These are phyloP conservation scores for Potamarius usumacintae DNA, from an alignment of 2,113 vertebrate species.

Conservation along the genomic window DNA sequence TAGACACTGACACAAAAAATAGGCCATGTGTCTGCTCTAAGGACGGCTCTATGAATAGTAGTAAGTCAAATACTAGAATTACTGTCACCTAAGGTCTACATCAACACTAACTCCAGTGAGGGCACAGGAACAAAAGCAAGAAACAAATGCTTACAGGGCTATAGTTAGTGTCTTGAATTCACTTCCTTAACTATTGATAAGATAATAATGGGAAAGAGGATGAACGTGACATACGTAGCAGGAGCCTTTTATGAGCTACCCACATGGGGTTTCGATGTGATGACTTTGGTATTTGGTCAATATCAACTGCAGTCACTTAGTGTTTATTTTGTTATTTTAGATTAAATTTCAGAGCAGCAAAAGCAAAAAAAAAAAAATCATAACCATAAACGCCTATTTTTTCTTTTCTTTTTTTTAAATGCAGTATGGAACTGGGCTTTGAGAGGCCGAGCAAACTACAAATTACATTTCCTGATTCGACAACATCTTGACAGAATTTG, in stretches of 20 bases:
- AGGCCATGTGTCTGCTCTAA: not conserved
- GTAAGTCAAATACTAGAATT: not conserved
- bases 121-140: not conserved
- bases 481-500: no score
- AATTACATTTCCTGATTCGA: no score
- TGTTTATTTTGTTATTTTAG: no score
- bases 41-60: not conserved
- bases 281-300: not conserved
- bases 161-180: not conserved
- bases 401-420: no score
- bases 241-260: not conserved
- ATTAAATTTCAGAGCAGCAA: no score
- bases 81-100: not conserved
- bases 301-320: no score
- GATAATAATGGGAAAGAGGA: constrained; percentile 4
- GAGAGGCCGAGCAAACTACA: no score
- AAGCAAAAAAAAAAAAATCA: no score
- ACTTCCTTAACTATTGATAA: not conserved
- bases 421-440: no score
- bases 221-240: not conserved
- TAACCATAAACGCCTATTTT: no score
- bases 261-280: not conserved
- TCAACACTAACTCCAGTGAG: not conserved
- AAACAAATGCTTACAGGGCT: not conserved
- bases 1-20: not conserved